A percentile compares a stretch with the other conserved stretches of the same genome.
Conservation (phyloP, 2,888 invertebrate species). For the Agrochola lota region DNA sequence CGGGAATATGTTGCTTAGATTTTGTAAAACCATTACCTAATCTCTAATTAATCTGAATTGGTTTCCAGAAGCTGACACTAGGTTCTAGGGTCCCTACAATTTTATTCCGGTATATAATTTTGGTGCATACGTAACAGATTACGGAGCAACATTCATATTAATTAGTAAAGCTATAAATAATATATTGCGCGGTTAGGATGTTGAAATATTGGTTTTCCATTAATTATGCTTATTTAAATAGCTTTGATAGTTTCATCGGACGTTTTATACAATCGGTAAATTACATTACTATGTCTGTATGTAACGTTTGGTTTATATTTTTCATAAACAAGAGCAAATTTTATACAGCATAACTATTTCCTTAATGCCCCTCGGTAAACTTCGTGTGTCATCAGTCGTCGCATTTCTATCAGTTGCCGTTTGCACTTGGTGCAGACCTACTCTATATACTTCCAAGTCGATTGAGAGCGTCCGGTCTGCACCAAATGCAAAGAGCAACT, state of each 20-base stretch:
- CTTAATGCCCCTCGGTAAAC: too few relatives aligned
- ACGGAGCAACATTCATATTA: background rate
- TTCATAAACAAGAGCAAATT: background rate
- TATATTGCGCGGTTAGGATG: background rate
- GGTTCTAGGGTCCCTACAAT: background rate
- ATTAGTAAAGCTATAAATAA: background rate
- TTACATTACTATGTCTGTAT: background rate
- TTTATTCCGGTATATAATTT: background rate
- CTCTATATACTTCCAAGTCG: too few relatives aligned
- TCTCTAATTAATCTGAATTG: slow-evolving; percentile 2
- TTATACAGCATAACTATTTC: too few relatives aligned
- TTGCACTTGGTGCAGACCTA: too few relatives aligned
- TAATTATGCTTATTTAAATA: background rate
- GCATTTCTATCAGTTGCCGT: too few relatives aligned
- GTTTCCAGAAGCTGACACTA: background rate
- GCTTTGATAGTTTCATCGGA: slow-evolving; percentile 1
- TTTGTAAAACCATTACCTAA: background rate
- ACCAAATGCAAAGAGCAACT: too few relatives aligned
- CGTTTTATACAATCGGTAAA: background rate
- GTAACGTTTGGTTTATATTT: background rate
- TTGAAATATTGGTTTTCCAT: background rate
- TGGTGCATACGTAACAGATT: background rate
- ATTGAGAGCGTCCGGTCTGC: too few relatives aligned
- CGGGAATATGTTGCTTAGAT: background rate
- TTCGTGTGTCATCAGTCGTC: too few relatives aligned